Percentiles rank a stretch among this genome's conserved stretches.
phyloP scores from a whole-genome alignment of 2,888 invertebrate species.

The Aphodius sticticus region DNA sequence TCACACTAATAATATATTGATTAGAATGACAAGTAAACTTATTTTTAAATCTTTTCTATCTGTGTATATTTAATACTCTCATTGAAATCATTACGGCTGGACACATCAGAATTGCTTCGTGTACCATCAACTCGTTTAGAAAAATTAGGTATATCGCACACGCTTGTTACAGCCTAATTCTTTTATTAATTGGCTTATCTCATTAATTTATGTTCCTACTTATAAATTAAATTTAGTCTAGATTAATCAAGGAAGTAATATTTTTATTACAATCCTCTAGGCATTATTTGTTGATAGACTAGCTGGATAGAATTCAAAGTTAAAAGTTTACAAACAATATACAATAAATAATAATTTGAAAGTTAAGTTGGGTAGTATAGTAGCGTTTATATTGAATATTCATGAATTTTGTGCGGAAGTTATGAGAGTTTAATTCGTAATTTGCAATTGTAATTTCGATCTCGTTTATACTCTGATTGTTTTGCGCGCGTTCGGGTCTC shows the following conservation, averaged over 20 bases:
- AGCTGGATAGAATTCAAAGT: not conserved
- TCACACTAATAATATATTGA: too few species aligned
- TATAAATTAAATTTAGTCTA: not conserved
- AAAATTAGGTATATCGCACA: not conserved
- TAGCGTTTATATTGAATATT: not conserved
- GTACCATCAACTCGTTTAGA: not conserved
- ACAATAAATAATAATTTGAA: not conserved
- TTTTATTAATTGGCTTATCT: not conserved
- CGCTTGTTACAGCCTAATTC: not conserved
- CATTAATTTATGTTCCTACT: not conserved
- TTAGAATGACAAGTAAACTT: too few species aligned
- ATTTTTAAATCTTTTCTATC: too few species aligned
- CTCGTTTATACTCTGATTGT: slow-evolving; percentile 4
- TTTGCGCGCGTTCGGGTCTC: not conserved
- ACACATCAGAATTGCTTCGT: not conserved
- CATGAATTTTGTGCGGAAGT: not conserved
- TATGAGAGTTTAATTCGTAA: not conserved
- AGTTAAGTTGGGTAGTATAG: not conserved
- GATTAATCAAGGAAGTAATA: not conserved
- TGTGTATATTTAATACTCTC: too few species aligned
- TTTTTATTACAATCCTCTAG: too few species aligned
- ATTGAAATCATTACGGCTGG: too few species aligned
- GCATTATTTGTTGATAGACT: too few species aligned
- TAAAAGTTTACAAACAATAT: not conserved
- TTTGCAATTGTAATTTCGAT: not conserved